Base-by-base conservation (phyloP, 2,797 vertebrate species). In the Gymnoscopelus braueri region DNA sequence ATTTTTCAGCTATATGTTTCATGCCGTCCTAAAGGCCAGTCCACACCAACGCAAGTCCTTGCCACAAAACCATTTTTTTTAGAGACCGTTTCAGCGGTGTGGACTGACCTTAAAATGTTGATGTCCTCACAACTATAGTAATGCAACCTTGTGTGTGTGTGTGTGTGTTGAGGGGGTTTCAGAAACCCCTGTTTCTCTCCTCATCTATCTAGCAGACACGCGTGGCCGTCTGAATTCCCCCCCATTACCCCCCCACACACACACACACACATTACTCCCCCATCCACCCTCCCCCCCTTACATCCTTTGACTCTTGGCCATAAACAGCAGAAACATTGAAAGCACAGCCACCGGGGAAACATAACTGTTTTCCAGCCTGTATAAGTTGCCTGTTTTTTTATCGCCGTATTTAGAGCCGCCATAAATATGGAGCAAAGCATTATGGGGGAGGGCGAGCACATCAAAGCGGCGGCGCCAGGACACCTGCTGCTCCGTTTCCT, bases 401-500 rank as follows among this genome's bases (percentile, higher is more conserved):
- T 88, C 82, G 88, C 83, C 60, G 52, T 83, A 86, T 91, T 91
- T 91, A 91, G 87, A 88, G 78, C 78, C 83, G 81, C 89, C 86
- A 83, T 92, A 91, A 92, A 93, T 91, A 93, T 87, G 80, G 76
- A 84, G 87, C 86, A 87, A 88, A 85, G 79, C 82, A 84, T 83
- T 85, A 73, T 85, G 78, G 82, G 69, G 57, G 63, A 85, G 74
- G 47, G 67, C 60, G 62, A 76, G 78, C 77, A 87, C 10, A 73
- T 77, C 69, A 9, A 61, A 72, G 74, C 26, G 26, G 44, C 66
- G 26, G 49, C 48, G 44, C 80, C 57, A 47, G 82, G 77, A 83
- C 86, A 90, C 87, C 86, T 88, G 90, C 81, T 84, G 75, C 67
- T 81, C 52, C 87, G 83, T 78, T 65, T 72, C 75, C 50, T 29